A percentile compares a stretch with the other conserved stretches of the same genome.
These are phyloP conservation scores for Meloidogyne hapla DNA, from an alignment of 1,140 invertebrate genomes.

Conservation along the genomic window DNA sequence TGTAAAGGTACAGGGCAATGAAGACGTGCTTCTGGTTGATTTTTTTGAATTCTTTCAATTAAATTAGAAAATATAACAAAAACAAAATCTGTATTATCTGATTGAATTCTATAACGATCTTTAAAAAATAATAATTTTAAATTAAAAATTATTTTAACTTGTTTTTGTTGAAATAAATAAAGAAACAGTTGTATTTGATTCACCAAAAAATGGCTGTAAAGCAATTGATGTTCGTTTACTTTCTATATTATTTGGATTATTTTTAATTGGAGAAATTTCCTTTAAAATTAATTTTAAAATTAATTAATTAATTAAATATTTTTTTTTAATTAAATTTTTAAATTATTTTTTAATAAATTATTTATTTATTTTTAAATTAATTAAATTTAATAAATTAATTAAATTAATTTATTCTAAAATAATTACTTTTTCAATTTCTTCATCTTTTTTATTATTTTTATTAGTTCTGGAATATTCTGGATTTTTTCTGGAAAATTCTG, in stretches of 20 bases:
- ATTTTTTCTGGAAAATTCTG: constrained; percentile 30
- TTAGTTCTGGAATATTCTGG: too few species aligned
- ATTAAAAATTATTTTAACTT: constrained; percentile 27
- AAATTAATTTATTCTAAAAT: background rate
- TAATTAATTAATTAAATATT: background rate
- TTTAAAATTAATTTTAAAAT: background rate
- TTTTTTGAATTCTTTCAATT: constrained; percentile 34
- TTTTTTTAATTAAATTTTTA: constrained; percentile 7
- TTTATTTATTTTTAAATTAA: too few species aligned
- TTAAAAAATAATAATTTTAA: constrained; percentile 21
- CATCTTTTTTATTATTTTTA: background rate
- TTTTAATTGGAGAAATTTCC: background rate
- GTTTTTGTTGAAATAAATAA: constrained; percentile 46
- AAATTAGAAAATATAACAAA: constrained; percentile 39
- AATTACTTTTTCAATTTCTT: background rate
- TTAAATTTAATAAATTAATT: background rate
- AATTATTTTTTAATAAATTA: too few species aligned
- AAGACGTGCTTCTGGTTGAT: constrained; percentile 46
- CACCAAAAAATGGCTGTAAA: constrained; percentile 43
- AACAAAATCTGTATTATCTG: constrained; percentile 48
- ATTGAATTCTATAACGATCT: constrained; percentile 50
- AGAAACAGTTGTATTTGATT: constrained; percentile 33
- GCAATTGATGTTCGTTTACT: constrained; percentile 43
- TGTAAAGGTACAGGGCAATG: constrained; percentile 51
- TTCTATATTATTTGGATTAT: constrained; percentile 15